These are phyloP conservation scores for Turritopsis rubra DNA, from an alignment of 30 jellyfish, hydroid and myxozoan species.

Conservation along the genomic window DNA sequence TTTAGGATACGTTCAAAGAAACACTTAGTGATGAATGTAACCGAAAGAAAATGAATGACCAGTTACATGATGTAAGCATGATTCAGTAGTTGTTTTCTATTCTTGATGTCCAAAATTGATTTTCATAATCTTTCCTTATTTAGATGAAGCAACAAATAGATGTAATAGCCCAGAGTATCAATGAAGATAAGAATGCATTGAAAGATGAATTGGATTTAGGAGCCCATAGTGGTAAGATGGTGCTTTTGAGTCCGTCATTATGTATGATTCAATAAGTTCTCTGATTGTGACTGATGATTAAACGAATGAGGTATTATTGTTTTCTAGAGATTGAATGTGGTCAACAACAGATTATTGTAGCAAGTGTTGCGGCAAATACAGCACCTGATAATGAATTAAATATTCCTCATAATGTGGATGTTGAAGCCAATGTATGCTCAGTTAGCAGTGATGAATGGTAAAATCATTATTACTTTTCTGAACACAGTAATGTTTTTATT, in stretches of 20 bases:
- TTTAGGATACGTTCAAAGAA: background rate
- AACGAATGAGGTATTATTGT: background rate
- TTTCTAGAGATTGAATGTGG: background rate
- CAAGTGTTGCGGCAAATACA: background rate
- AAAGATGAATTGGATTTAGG: background rate
- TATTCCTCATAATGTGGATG: background rate
- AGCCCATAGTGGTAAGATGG: background rate
- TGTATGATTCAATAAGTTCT: background rate
- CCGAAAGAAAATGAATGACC: background rate
- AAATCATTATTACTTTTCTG: too few relatives aligned
- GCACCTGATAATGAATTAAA: background rate
- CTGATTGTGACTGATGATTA: too few relatives aligned
- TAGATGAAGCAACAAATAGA: background rate
- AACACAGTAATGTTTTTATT: too few relatives aligned
- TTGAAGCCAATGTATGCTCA: background rate
- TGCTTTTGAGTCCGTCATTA: background rate
- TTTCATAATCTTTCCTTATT: background rate
- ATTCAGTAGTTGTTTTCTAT: too few relatives aligned
- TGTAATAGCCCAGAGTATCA: background rate
- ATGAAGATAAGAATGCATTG: background rate
- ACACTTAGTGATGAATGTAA: too few relatives aligned
- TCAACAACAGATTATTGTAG: background rate
- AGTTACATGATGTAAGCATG: background rate
- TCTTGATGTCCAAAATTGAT: too few relatives aligned
- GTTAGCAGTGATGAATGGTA: background rate